Percentiles rank a stretch among this genome's conserved stretches.
Conservation (phyloP, 2,797 vertebrate species). For the Bryconaethiops microstoma region DNA sequence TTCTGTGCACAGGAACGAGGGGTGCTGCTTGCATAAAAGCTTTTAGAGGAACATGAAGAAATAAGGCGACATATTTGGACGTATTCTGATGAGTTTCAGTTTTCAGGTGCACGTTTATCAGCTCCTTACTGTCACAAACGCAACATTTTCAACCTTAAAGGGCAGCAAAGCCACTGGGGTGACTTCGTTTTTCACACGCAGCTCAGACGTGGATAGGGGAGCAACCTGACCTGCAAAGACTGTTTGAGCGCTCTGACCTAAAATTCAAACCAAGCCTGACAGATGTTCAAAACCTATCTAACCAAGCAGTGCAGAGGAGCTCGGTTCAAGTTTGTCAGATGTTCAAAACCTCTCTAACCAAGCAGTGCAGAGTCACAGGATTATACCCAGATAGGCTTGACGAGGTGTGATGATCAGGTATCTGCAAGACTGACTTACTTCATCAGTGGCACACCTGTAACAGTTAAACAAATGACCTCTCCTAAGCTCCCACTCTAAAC, state of each 20-base stretch:
- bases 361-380: not conserved
- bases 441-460: slow-evolving; percentile 5
- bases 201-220: slow-evolving; percentile 8
- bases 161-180: not conserved
- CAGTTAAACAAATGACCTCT: not conserved
- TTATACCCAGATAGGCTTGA: not conserved
- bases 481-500: not conserved
- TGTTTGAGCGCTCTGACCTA: not conserved
- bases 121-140: not conserved
- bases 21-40: not conserved
- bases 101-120: not conserved
- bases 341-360: not conserved
- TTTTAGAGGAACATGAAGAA: not conserved
- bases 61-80: not conserved
- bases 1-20: not conserved
- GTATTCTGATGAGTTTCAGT: not conserved
- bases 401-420: not conserved
- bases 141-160: not conserved
- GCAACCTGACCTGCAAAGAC: not conserved
- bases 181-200: not conserved
- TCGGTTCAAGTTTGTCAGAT: not conserved
- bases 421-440: not conserved
- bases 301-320: not conserved
- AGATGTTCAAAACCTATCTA: not conserved
- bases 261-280: not conserved